Evolutionary conservation across 1,140 invertebrate genomes (phyloP), one percentile per base, ranked within the genome.

Genomic region (Kradibia gibbosae): DNA sequence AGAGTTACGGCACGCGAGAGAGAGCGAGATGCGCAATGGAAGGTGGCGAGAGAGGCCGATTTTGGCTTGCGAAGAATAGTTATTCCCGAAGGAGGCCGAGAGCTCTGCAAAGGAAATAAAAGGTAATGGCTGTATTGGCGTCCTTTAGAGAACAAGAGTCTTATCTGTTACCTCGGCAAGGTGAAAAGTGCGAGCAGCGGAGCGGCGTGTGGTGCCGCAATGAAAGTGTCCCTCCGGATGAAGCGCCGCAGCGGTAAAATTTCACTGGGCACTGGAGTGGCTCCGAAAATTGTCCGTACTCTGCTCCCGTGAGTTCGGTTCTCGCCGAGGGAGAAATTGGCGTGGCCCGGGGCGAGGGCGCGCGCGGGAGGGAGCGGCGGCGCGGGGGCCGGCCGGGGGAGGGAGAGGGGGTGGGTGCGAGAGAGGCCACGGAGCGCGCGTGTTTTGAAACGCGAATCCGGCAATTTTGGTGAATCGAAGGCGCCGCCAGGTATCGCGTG

Each of bases 381-480:
- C n/a, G n/a, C n/a, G n/a, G n/a, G n/a, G n/a, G n/a, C n/a, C n/a
- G n/a, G n/a, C n/a, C n/a, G n/a, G n/a, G n/a, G n/a, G n/a, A n/a
- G n/a, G n/a, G n/a, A n/a, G n/a, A n/a, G n/a, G n/a, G n/a, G n/a
- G n/a, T n/a, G n/a, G n/a, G n/a, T 17, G 20, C 22, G 50, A 20
- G 50, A 20, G 50, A 53, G 15, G 10, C 39, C 31, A 13, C 53
- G 8, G 65, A 65, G 74, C 53, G 75, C 55, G 50, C 70, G 79
- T 75, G 57, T 74, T 75, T 80, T 80, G 79, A 80, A 73, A 74
- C 34, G 60, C 53, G 62, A 80, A 73, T 80, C 55, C 67, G 65
- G n/a, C 22, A 22, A 50, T 72, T 48, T 28, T 15, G 36, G 31
- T n/a, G 55, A 60, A 53, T 67, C 62, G 76, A 39, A 28, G 13